Conservation (phyloP, 2,113 vertebrate genomes). For the Morone chrysops region DNA sequence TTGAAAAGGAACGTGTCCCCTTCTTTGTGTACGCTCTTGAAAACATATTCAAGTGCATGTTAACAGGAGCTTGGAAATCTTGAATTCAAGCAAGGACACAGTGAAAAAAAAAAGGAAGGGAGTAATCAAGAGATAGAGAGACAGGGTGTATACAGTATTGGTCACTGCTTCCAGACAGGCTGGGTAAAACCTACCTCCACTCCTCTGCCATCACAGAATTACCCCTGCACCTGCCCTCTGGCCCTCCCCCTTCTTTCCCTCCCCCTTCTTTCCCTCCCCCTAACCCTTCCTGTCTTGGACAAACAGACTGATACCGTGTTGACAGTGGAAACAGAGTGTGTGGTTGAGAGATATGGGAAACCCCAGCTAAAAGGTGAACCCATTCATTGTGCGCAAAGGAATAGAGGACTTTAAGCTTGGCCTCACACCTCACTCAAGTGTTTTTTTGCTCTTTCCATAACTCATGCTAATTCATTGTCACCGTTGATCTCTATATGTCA, state of each 20-base stretch:
- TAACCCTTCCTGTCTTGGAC: constrained; percentile 37
- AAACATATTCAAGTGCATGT: constrained; percentile 29
- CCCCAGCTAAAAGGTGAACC: constrained; percentile 25
- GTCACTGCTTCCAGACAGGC: constrained; percentile 63
- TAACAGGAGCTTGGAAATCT: constrained; percentile 39
- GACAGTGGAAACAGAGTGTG: constrained; percentile 74
- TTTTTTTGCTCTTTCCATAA: constrained; percentile 23
- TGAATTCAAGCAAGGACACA: constrained; percentile 23
- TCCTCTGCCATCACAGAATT: constrained; percentile 62
- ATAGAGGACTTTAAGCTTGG: constrained; percentile 23
- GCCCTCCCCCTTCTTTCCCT: constrained; percentile 14
- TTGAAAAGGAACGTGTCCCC: constrained; percentile 14
- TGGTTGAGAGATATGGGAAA: constrained; percentile 55
- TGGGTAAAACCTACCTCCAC: constrained; percentile 54
- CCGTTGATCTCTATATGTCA: constrained; percentile 19
- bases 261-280: neutral
- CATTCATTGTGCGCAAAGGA: constrained; percentile 25
- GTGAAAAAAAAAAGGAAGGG: neutral
- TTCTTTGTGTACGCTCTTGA: constrained; percentile 23
- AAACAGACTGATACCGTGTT: constrained; percentile 71
- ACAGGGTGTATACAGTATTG: constrained; percentile 37
- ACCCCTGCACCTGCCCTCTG: constrained; percentile 74
- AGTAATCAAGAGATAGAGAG: neutral
- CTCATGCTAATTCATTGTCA: constrained; percentile 28
- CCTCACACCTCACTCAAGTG: neutral